These are phyloP conservation scores for Agonopterix heracliana DNA, from an alignment of 2,888 invertebrate species.

Conservation along the genomic window DNA sequence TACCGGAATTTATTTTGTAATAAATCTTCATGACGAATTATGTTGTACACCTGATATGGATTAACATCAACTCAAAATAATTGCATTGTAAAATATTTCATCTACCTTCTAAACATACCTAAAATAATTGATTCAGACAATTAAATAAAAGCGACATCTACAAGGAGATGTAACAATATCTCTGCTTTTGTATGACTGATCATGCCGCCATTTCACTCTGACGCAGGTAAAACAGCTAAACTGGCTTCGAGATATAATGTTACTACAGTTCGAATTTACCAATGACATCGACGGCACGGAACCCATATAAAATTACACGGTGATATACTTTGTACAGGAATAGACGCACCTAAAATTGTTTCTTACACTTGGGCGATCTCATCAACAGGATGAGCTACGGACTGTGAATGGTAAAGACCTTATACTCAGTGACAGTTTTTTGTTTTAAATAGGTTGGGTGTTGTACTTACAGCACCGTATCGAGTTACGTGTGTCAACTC, in stretches of 20 bases:
- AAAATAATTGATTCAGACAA: no score
- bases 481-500: slow-evolving; percentile 26
- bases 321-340: slow-evolving; percentile 58
- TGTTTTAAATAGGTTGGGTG: slow-evolving; percentile 26
- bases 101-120: no score
- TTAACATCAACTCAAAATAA: no score
- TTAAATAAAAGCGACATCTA: no score
- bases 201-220: slow-evolving; percentile 33
- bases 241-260: slow-evolving; percentile 44
- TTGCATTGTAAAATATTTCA: no score
- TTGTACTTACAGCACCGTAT: slow-evolving; percentile 26
- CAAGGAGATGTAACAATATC: background rate
- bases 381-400: slow-evolving; percentile 45
- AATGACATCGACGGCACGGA: slow-evolving; percentile 56
- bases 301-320: slow-evolving; percentile 60
- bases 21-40: no score
- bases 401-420: slow-evolving; percentile 51
- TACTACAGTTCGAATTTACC: slow-evolving; percentile 56
- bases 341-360: slow-evolving; percentile 47
- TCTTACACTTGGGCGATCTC: slow-evolving; percentile 47
- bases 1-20: no score
- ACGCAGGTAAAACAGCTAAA: slow-evolving; percentile 35
- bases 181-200: slow-evolving; percentile 38
- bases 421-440: slow-evolving; percentile 57
- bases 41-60: no score